Evolutionary conservation across 2,888 invertebrate species (phyloP).

Genomic region (Andrena hattorfiana): DNA sequence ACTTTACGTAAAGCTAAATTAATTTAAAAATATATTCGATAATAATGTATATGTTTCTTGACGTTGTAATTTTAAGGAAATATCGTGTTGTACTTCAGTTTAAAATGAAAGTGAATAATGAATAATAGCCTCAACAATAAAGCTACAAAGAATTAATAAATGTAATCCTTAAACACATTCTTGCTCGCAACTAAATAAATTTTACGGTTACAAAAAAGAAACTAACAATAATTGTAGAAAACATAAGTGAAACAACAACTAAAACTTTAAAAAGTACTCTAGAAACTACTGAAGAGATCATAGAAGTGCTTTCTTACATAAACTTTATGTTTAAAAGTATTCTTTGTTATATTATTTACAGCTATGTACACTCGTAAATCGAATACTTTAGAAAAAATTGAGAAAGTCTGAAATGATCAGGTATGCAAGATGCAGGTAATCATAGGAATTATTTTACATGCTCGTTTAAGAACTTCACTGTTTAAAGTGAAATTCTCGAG

Average conservation of each 20-base stretch:
- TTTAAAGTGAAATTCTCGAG: constrained; percentile 6
- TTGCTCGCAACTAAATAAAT: constrained; percentile 40
- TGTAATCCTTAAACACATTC: constrained; percentile 20
- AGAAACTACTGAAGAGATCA: constrained; percentile 43
- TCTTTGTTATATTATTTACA: constrained; percentile 47
- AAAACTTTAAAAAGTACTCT: constrained; percentile 24
- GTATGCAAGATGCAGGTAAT: constrained; percentile 14
- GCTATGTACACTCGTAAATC: constrained; percentile 34
- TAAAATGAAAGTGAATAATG: constrained; percentile 19
- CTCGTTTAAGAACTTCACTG: constrained; percentile 14
- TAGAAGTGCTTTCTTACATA: constrained; percentile 37
- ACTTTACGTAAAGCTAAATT: constrained; percentile 4
- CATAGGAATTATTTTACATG: constrained; percentile 8
- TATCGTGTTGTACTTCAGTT: background rate
- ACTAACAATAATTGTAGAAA: constrained; percentile 17
- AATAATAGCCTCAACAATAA: constrained; percentile 14
- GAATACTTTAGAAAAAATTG: constrained; percentile 1
- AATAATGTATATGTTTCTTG: constrained; percentile 1
- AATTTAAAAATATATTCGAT: constrained; percentile 11
- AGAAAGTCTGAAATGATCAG: constrained; percentile 15
- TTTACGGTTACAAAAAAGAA: constrained; percentile 24
- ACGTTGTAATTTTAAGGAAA: background rate
- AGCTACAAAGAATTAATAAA: constrained; percentile 14
- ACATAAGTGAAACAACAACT: constrained; percentile 12
- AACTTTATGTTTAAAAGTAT: constrained; percentile 48